Conservation (phyloP, 2,113 vertebrate genomes). For the Neotoma lepida region DNA sequence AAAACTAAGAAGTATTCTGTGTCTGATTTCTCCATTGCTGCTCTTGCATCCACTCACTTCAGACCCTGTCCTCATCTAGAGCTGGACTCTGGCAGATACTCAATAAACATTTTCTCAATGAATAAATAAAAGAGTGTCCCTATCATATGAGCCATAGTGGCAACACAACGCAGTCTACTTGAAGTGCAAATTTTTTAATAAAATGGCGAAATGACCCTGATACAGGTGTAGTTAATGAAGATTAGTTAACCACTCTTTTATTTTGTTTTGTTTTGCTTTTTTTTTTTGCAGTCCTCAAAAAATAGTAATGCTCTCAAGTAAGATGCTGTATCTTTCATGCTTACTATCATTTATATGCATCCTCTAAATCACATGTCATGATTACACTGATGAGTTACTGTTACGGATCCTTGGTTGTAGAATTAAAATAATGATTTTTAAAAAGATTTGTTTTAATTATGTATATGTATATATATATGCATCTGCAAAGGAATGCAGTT, state of each 20-base stretch:
- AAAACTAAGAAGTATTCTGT: too few relatives aligned
- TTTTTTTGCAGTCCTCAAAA: neutral
- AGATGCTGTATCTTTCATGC: neutral
- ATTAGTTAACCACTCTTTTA: neutral
- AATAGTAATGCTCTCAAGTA: neutral
- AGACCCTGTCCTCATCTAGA: too few relatives aligned
- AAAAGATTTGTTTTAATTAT: neutral
- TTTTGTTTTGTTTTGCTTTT: neutral
- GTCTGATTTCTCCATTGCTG: too few relatives aligned
- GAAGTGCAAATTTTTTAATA: neutral
- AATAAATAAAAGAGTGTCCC: neutral
- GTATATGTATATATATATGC: neutral
- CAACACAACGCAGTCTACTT: neutral
- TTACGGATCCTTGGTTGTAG: neutral
- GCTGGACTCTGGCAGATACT: neutral
- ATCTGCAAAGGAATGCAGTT: neutral
- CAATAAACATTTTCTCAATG: conserved; percentile 7
- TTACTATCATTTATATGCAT: neutral
- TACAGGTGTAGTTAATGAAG: neutral
- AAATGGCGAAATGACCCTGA: neutral
- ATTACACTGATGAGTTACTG: neutral
- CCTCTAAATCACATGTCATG: neutral
- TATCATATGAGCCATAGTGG: neutral
- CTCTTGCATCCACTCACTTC: too few relatives aligned
- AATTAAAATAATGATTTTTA: neutral